Conservation (phyloP, 2,797 vertebrate genomes). For the Crenuchus spilurus region DNA sequence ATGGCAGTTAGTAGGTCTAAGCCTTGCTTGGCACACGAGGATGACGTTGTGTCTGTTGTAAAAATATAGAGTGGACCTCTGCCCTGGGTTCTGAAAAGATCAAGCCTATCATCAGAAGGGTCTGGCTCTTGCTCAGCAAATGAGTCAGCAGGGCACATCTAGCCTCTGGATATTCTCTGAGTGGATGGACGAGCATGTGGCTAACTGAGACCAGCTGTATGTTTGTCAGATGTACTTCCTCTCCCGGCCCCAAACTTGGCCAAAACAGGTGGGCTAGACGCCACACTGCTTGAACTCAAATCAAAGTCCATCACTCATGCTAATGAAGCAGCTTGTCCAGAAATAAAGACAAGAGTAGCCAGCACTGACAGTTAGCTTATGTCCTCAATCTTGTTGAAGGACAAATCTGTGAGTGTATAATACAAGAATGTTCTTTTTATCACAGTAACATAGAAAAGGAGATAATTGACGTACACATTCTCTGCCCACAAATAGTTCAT, state of each 20-base stretch:
- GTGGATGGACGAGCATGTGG: background rate
- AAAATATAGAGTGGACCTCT: background rate
- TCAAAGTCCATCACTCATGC: conserved; percentile 22
- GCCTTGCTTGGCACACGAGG: background rate
- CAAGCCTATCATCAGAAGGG: background rate
- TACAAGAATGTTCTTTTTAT: background rate
- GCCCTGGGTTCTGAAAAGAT: background rate
- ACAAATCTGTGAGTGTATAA: background rate
- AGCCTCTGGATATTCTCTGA: conserved; percentile 8
- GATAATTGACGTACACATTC: too few species aligned
- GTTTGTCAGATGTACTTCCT: conserved; percentile 21
- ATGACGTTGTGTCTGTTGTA: background rate
- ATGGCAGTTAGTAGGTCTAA: too few species aligned
- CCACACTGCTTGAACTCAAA: conserved; percentile 23
- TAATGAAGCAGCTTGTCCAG: conserved; percentile 25
- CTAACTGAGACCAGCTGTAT: conserved; percentile 13
- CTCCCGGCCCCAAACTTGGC: conserved; percentile 14
- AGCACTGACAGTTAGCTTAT: background rate
- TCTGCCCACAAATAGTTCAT: too few species aligned
- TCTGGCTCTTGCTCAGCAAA: conserved; percentile 16
- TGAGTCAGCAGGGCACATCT: conserved; percentile 17
- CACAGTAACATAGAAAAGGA: too few species aligned
- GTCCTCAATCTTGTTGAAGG: background rate
- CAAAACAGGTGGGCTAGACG: conserved; percentile 26
- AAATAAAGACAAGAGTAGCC: background rate